A percentile compares a stretch with the other conserved stretches of the same genome.
Evolutionary conservation across 2,113 vertebrate species (phyloP).

Genomic region (Coptodon bakossiorum): DNA sequence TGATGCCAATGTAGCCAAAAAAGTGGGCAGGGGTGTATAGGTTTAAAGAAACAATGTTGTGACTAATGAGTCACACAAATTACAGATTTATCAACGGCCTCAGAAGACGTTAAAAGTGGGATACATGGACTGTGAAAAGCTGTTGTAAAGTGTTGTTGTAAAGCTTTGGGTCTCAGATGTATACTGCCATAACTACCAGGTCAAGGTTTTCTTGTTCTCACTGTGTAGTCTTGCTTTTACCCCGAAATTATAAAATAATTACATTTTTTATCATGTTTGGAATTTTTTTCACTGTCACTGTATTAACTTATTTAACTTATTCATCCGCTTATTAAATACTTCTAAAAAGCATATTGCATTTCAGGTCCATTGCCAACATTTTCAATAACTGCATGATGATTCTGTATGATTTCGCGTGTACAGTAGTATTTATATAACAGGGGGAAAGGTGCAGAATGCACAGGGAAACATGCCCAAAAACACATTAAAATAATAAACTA

Average conservation of each 20-base stretch:
- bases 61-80: background rate
- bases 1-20: background rate
- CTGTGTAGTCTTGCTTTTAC: background rate
- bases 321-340: background rate
- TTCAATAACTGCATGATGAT: background rate
- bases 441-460: background rate
- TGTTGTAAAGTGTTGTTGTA: background rate
- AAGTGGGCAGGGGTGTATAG: background rate
- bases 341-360: background rate
- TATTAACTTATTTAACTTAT: background rate
- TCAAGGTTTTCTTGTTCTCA: background rate
- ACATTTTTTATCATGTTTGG: background rate
- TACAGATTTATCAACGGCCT: background rate
- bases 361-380: background rate
- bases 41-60: background rate
- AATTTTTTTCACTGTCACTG: background rate
- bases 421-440: background rate
- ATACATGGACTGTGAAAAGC: background rate
- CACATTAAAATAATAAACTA: background rate
- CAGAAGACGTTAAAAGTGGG: fast-evolving
- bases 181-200: background rate
- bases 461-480: background rate
- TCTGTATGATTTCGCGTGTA: fast-evolving
- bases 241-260: background rate
- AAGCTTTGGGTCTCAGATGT: background rate